Evolutionary conservation across 2,797 vertebrate genomes (phyloP).

Genomic region (Megalops cyprinoides): DNA sequence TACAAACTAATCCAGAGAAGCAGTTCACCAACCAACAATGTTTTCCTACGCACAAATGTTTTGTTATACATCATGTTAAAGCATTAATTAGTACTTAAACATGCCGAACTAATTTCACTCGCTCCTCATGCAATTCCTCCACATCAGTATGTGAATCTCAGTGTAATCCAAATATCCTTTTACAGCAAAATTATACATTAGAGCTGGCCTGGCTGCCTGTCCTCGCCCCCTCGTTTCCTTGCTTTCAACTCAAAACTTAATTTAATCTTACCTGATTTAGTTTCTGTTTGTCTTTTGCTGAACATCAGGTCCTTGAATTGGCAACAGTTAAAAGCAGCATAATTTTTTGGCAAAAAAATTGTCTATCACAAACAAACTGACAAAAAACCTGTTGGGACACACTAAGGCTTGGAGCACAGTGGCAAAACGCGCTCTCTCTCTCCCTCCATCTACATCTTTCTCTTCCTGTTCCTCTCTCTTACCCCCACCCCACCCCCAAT

Average conservation of each 20-base stretch:
- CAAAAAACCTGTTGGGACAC: not conserved
- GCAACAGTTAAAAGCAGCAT: constrained; percentile 54
- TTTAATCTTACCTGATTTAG: constrained; percentile 56
- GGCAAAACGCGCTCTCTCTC: constrained; percentile 34
- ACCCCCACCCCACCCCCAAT: constrained; percentile 67
- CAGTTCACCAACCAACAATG: not conserved
- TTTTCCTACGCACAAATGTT: not conserved
- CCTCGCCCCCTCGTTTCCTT: constrained; percentile 22
- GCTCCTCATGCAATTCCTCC: not conserved
- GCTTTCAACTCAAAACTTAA: not conserved
- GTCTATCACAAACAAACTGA: not conserved
- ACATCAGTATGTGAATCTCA: not conserved
- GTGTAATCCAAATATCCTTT: not conserved
- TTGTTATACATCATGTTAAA: constrained; percentile 14
- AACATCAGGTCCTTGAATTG: constrained; percentile 58
- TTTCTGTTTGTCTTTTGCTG: constrained; percentile 44
- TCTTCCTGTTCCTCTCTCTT: constrained; percentile 80
- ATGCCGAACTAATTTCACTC: not conserved
- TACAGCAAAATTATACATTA: not conserved
- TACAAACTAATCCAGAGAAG: constrained; percentile 14
- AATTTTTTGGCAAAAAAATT: constrained; percentile 30
- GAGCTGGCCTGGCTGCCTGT: not conserved
- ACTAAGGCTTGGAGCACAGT: constrained; percentile 8
- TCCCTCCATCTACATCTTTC: constrained; percentile 53
- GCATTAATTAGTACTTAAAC: not conserved